Conservation (phyloP, 1,140 invertebrate species). For the Muscidifurax raptorellus region DNA sequence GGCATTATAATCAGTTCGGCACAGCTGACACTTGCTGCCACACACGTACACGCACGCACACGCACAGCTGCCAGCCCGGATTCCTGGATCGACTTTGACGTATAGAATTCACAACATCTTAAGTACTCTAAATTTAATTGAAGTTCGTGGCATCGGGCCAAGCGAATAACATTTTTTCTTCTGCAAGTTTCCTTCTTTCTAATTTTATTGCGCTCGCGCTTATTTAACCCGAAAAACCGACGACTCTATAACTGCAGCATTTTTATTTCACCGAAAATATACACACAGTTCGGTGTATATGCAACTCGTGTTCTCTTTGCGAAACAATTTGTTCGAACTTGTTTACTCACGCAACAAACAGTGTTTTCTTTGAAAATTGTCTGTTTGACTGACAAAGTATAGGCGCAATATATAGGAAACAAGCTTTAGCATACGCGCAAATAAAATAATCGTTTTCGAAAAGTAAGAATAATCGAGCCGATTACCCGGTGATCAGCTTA, state of each 20-base stretch:
- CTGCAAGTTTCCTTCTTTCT: conserved; percentile 22
- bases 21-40: background rate
- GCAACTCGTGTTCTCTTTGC: too few species aligned
- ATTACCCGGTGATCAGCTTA: background rate
- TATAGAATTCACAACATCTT: conserved; percentile 43
- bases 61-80: background rate
- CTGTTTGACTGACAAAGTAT: too few species aligned
- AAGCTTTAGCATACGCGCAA: too few species aligned
- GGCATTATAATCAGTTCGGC: background rate
- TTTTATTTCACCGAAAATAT: too few species aligned
- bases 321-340: background rate
- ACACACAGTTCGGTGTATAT: too few species aligned
- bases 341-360: background rate
- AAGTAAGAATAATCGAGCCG: background rate
- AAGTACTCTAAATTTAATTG: conserved; percentile 50
- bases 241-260: too few species aligned
- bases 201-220: conserved; percentile 26
- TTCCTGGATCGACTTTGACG: conserved; percentile 41
- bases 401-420: too few species aligned
- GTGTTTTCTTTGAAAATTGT: background rate
- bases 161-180: conserved; percentile 28
- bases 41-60: background rate
- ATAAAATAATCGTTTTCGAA: too few species aligned
- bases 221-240: background rate
- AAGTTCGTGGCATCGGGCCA: conserved; percentile 25